phyloP scores from a whole-genome alignment of 2,113 vertebrate genomes.

The Anolis carolinensis region DNA sequence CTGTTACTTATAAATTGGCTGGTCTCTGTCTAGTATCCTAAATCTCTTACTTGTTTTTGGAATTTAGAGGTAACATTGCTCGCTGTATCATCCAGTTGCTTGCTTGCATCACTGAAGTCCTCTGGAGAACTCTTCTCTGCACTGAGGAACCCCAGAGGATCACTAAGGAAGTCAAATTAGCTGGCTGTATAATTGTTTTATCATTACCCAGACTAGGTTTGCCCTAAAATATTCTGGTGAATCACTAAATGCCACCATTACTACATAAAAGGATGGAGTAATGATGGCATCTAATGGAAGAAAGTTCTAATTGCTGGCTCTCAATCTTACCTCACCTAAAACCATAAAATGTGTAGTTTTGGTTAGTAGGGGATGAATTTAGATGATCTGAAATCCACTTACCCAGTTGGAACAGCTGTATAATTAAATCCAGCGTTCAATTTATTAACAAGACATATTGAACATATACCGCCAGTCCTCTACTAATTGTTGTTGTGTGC shows the following conservation, averaged over 20 bases:
- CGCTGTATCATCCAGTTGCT: not conserved
- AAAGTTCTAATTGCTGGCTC: not conserved
- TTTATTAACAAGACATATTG: not conserved
- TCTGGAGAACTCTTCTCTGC: not conserved
- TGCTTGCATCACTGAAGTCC: not conserved
- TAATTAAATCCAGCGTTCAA: not conserved
- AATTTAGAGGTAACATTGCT: not conserved
- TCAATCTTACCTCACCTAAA: too few species aligned
- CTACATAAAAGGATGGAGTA: too few species aligned
- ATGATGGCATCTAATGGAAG: not conserved
- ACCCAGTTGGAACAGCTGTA: not conserved
- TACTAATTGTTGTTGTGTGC: too few species aligned
- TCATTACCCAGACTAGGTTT: not conserved
- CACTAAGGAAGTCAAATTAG: not conserved
- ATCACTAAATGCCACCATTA: not conserved
- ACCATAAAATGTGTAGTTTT: too few species aligned
- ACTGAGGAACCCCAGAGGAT: not conserved
- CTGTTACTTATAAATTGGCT: constrained; percentile 15
- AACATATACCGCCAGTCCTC: not conserved
- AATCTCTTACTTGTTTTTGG: not conserved
- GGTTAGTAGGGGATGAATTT: not conserved
- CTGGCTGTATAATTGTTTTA: not conserved
- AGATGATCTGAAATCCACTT: not conserved
- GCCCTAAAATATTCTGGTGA: not conserved
- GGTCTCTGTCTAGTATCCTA: not conserved